Conservation (phyloP, 1,140 invertebrate species). For the Penaeus vannamei region DNA sequence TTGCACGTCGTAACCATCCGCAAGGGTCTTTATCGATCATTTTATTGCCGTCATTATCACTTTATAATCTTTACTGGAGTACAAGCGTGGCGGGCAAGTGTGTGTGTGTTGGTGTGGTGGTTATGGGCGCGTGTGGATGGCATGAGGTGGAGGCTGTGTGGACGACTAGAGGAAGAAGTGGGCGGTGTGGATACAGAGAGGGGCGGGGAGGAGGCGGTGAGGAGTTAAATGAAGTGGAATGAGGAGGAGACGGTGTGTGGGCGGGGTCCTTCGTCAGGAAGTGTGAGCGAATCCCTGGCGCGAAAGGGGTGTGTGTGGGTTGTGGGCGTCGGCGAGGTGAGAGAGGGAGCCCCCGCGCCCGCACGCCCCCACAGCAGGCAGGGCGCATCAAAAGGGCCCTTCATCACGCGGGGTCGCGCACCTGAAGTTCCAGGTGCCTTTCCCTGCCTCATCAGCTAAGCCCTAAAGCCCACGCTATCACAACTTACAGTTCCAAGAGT, state of each 20-base stretch:
- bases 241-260: background rate
- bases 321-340: no score
- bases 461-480: conserved; percentile 38
- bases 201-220: conserved; percentile 78
- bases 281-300: no score
- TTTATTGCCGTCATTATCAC: no score
- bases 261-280: no score
- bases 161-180: conserved; percentile 89
- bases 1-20: no score
- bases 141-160: conserved; percentile 90
- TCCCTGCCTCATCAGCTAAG: conserved; percentile 42
- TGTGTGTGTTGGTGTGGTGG: background rate
- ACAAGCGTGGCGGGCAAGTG: no score
- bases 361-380: conserved; percentile 47
- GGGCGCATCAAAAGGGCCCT: no score
- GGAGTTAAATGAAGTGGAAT: background rate
- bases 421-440: conserved; percentile 41
- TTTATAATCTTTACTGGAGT: no score
- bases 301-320: no score
- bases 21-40: no score
- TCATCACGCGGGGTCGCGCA: background rate
- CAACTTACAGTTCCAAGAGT: conserved; percentile 45
- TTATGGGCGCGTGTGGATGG: conserved; percentile 72
- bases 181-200: conserved; percentile 94
- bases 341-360: background rate